Evolutionary conservation across 1,140 invertebrate genomes (phyloP), one percentile per base, ranked within the genome.

Genomic region (Drosophila orosa): DNA sequence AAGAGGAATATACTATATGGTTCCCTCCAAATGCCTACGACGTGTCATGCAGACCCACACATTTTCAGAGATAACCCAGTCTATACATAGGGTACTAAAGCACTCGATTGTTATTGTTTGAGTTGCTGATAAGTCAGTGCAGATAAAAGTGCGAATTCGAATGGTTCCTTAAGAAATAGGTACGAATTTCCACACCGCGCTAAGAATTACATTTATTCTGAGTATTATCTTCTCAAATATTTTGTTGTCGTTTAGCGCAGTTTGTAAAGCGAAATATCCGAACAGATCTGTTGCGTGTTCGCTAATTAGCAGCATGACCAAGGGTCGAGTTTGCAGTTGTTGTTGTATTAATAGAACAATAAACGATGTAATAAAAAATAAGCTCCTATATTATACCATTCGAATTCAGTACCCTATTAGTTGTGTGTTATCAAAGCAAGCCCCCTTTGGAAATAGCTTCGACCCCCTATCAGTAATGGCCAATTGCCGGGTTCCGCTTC

Each of bases 31-130:
- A 9, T 29, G 25, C 27, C 27, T 27, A 24, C 47, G 27, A 57
- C 63, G 40, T 71, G 67, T 71, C 67, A 71, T 68, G 33, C 50
- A 9, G 63, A n/a, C 27, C 29, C 56, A 13, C 31, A 22, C 17
- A 66, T 24, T 66, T 29, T 35, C 3, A 31, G 19, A 71, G 67
- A 69, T 71, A 57, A 47, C 40, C 25, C 19, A 17, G 25, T 39
- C 40, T 74, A 39, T 61, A 45, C 48, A 78, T 61, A 45, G 33
- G 63, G 83, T 87, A 55, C 83, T 82, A 61, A 61, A 68, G 82
- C 54, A 86, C 82, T 82, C 63, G 17, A 76, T 62, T 82, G 78
- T 86, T 87, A 72, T 81, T 66, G 65, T 81, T 71, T 71, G 65
- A 57, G 50, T 58, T 71, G 15, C 33, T 48, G 67, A 71, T 69